Evolutionary conservation across 2,797 vertebrate species (phyloP).

Genomic region (Erpetoichthys calabaricus): DNA sequence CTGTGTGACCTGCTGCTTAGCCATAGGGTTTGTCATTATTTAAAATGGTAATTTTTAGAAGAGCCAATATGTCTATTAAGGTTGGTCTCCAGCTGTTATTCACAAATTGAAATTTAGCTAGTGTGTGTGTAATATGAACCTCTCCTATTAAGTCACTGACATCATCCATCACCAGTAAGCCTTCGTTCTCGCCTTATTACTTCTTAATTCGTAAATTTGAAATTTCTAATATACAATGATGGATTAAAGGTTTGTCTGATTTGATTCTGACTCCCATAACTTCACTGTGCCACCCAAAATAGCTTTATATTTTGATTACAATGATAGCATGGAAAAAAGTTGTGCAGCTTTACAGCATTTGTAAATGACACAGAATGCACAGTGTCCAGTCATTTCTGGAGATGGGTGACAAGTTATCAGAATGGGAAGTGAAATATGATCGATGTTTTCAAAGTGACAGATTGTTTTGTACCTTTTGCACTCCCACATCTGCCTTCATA

Average conservation of each 20-base stretch:
- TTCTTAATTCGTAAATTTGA: constrained; percentile 57
- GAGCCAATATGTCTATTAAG: not conserved
- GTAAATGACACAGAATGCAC: no score
- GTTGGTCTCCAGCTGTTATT: not conserved
- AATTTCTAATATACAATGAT: constrained; percentile 67
- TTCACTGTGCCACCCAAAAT: constrained; percentile 48
- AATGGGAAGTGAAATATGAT: no score
- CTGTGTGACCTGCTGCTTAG: not conserved
- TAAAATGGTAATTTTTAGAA: not conserved
- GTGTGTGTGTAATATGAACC: constrained; percentile 18
- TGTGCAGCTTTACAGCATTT: not conserved
- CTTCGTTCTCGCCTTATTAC: constrained; percentile 51
- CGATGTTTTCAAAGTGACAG: no score
- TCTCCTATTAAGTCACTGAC: constrained; percentile 40
- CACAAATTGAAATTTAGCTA: constrained; percentile 7
- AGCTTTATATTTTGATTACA: constrained; percentile 31
- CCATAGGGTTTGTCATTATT: not conserved
- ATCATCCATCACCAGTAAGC: constrained; percentile 55
- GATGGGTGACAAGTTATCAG: no score
- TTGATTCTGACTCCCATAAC: constrained; percentile 54
- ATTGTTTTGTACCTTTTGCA: no score
- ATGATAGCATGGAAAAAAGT: not conserved
- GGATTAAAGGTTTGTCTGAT: constrained; percentile 63
- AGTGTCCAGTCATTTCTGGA: no score
- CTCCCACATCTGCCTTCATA: no score